Evolutionary conservation across 2,113 vertebrate genomes (phyloP).

Genomic region (Phaethornis superciliosus): DNA sequence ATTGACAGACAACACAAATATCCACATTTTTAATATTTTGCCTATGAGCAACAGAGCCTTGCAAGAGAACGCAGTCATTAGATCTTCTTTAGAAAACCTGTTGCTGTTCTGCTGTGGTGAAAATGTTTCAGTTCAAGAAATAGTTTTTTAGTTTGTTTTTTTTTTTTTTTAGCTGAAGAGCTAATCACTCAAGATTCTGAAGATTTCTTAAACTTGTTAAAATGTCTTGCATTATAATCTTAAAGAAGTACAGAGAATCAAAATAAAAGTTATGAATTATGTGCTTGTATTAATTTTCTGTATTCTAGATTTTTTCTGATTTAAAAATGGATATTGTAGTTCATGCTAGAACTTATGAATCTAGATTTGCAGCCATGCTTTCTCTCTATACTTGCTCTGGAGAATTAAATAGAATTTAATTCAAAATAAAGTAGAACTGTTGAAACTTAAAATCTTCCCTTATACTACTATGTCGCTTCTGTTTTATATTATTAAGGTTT

Average conservation of each 20-base stretch:
- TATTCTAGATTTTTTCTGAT: neutral
- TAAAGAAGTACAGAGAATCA: neutral
- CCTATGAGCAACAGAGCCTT: neutral
- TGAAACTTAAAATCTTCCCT: neutral
- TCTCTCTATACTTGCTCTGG: neutral
- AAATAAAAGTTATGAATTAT: neutral
- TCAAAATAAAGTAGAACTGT: neutral
- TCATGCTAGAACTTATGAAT: neutral
- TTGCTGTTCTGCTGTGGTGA: neutral
- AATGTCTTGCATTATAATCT: neutral
- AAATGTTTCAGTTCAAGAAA: neutral
- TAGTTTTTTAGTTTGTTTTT: neutral
- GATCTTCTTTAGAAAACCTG: neutral
- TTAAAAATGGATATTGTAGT: neutral
- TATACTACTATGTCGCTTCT: neutral
- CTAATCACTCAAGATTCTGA: neutral
- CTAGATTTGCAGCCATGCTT: neutral
- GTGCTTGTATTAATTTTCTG: neutral
- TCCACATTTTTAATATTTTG: neutral
- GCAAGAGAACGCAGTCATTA: neutral
- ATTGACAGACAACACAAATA: neutral
- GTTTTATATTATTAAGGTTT: neutral
- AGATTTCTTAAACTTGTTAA: neutral
- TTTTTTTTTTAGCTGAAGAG: neutral
- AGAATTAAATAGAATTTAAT: neutral